These are phyloP conservation scores for Bothrops jararaca DNA, from an alignment of 2,113 vertebrate species.

Conservation along the genomic window DNA sequence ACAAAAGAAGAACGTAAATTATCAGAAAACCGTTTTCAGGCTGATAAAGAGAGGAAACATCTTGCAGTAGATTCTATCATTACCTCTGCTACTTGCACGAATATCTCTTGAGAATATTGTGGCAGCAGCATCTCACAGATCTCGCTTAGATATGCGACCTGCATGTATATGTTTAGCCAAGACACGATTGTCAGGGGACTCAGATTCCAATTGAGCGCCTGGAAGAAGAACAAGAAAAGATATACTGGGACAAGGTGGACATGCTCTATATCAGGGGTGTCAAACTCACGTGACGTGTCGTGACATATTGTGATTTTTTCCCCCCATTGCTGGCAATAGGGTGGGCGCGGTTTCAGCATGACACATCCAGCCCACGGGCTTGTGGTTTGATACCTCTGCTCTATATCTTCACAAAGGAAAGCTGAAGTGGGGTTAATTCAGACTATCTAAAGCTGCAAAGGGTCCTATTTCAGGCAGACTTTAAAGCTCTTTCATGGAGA, in stretches of 20 bases:
- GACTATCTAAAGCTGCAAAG: neutral
- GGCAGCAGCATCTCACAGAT: conserved; percentile 78
- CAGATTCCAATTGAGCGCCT: conserved; percentile 93
- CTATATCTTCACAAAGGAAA: neutral
- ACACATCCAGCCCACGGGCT: neutral
- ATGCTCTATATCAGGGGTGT: neutral
- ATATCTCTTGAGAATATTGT: conserved; percentile 87
- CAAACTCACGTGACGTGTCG: neutral
- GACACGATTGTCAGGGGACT: conserved; percentile 89
- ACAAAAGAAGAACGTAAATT: neutral
- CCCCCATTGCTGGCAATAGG: too few species aligned
- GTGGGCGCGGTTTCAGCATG: too few species aligned
- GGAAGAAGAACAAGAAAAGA: conserved; percentile 22
- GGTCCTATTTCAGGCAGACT: neutral
- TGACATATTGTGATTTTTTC: too few species aligned
- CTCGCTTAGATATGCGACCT: conserved; percentile 87
- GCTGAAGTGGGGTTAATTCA: neutral
- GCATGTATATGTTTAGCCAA: conserved; percentile 97
- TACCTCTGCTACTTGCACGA: conserved; percentile 91
- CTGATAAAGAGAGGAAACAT: neutral
- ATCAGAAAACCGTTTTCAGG: neutral
- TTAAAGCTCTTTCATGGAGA: neutral
- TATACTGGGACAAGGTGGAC: neutral
- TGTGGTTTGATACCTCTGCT: neutral
- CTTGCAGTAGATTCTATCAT: neutral